These are phyloP conservation scores for Cottus gobio DNA, from an alignment of 2,113 vertebrate genomes.

Conservation along the genomic window DNA sequence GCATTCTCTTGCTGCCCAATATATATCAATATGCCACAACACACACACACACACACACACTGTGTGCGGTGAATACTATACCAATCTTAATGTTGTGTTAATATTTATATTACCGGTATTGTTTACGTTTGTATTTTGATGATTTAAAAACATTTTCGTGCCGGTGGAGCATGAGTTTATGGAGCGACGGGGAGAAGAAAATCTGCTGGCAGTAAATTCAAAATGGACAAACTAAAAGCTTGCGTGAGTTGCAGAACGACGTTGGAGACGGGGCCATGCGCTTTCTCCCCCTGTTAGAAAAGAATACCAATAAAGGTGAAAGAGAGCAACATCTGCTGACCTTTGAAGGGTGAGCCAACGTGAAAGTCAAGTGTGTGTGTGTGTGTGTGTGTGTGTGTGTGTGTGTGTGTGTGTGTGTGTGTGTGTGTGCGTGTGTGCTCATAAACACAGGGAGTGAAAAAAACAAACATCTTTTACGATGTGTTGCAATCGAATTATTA, in stretches of 20 bases:
- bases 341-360: slow-evolving; percentile 47
- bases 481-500: slow-evolving; percentile 3
- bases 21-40: background rate
- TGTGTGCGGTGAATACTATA: no score
- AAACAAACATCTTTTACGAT: background rate
- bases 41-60: background rate
- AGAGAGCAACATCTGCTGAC: slow-evolving; percentile 16
- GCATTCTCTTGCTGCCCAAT: background rate
- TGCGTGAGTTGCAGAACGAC: slow-evolving; percentile 22
- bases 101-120: no score
- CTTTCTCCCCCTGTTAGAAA: slow-evolving; percentile 35
- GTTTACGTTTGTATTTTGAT: no score
- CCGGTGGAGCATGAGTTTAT: background rate
- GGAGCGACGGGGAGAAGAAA: background rate
- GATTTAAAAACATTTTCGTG: background rate
- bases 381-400: background rate
- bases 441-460: slow-evolving; percentile 6
- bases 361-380: slow-evolving; percentile 8
- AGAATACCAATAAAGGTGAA: slow-evolving; percentile 49
- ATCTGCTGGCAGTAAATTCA: slow-evolving; percentile 37
- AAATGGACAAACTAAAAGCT: slow-evolving; percentile 25
- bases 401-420: background rate
- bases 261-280: slow-evolving; percentile 45
- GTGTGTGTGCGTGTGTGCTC: background rate
- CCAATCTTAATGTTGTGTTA: no score